These are phyloP conservation scores for Tetragonisca angustula DNA, from an alignment of 2,888 invertebrate genomes.

Conservation along the genomic window DNA sequence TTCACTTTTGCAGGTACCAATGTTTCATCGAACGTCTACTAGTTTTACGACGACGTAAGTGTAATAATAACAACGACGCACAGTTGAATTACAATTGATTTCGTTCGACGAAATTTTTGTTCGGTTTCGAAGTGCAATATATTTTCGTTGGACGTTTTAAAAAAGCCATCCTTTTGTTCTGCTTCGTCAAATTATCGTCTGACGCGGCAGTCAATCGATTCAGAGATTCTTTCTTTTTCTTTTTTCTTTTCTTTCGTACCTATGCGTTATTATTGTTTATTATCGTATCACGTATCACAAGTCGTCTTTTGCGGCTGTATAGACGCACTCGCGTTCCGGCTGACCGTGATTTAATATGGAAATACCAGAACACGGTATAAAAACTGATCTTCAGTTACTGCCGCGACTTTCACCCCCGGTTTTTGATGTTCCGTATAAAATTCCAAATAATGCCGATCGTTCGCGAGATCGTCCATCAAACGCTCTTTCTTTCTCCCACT, in stretches of 20 bases:
- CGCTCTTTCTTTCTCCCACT: not conserved
- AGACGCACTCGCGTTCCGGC: conserved; percentile 47
- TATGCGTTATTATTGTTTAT: too few relatives aligned
- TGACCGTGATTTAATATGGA: conserved; percentile 59
- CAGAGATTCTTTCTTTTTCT: too few relatives aligned
- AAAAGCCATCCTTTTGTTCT: conserved; percentile 39
- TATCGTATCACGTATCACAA: conserved; percentile 37
- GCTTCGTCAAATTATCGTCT: conserved; percentile 43
- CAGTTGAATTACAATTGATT: not conserved
- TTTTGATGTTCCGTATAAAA: conserved; percentile 56
- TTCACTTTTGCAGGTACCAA: too few relatives aligned
- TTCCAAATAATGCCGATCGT: conserved; percentile 34
- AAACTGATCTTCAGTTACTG: conserved; percentile 57
- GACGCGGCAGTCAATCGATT: not conserved
- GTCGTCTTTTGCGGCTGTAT: conserved; percentile 47
- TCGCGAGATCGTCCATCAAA: conserved; percentile 9
- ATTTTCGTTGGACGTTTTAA: conserved; percentile 21
- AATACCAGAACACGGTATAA: conserved; percentile 54
- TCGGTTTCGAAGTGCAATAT: not conserved
- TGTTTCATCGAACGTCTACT: not conserved
- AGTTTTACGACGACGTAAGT: not conserved
- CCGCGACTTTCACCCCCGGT: conserved; percentile 42
- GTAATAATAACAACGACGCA: not conserved
- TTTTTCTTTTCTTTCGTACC: not conserved
- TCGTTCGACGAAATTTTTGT: not conserved